Evolutionary conservation across 2,113 vertebrate species (phyloP).

Genomic region (Nansenia antarctica): DNA sequence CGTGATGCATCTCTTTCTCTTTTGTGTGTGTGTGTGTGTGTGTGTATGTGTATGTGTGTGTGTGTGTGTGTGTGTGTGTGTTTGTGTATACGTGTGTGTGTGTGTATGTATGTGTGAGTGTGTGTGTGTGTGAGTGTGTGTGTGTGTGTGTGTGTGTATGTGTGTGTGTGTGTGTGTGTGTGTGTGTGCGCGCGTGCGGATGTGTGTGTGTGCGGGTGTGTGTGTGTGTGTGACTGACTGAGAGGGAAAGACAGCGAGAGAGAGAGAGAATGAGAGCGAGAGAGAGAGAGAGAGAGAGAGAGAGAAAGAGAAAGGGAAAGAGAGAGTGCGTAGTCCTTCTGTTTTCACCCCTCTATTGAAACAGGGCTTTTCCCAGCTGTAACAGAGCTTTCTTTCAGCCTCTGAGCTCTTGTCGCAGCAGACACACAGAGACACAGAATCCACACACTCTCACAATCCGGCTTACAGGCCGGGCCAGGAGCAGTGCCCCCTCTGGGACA

Average conservation of each 20-base stretch:
- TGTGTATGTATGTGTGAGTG: background rate
- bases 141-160: background rate
- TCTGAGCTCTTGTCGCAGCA: constrained; percentile 52
- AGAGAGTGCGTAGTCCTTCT: constrained; percentile 25
- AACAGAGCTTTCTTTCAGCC: constrained; percentile 59
- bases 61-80: background rate
- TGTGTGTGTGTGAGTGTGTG: background rate
- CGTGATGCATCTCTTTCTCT: no score
- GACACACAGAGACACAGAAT: constrained; percentile 59
- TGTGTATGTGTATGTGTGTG: no score
- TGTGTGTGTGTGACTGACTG: no score
- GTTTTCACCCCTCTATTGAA: constrained; percentile 42
- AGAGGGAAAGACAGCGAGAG: no score
- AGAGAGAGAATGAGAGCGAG: no score
- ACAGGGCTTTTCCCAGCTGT: constrained; percentile 43
- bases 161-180: background rate
- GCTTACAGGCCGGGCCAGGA: constrained; percentile 23
- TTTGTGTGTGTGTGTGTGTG: no score
- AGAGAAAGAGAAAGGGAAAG: constrained; percentile 4
- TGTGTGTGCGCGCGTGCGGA: background rate
- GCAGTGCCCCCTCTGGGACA: background rate
- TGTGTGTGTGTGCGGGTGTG: background rate
- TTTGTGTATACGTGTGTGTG: background rate
- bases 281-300: no score
- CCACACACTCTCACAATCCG: constrained; percentile 55